Percentiles rank a stretch among this genome's conserved stretches.
phyloP scores from a whole-genome alignment of 1,140 invertebrate genomes.

The Drosophila trapezifrons region DNA sequence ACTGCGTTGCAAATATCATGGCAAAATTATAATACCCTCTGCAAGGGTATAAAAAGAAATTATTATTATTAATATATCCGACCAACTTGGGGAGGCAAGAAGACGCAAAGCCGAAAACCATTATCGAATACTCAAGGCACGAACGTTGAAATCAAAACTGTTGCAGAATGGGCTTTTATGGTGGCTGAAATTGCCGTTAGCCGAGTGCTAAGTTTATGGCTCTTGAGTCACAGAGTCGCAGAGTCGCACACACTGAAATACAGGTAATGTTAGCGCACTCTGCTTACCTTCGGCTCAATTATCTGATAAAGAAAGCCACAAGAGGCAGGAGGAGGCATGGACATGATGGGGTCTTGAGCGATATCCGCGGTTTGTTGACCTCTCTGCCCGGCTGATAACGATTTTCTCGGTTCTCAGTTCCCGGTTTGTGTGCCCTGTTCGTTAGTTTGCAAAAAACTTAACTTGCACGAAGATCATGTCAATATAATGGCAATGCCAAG shows the following conservation, averaged over 20 bases:
- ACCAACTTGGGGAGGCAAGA: neutral
- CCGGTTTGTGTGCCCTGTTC: slow-evolving; percentile 8
- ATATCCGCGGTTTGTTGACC: slow-evolving; percentile 72
- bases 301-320: slow-evolving; percentile 65
- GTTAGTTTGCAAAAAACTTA: slow-evolving; percentile 55
- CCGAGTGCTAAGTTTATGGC: slow-evolving; percentile 61
- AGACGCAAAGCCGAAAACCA: neutral
- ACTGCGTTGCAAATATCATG: too few species aligned
- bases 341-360: neutral
- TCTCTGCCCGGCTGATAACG: slow-evolving; percentile 62
- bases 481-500: slow-evolving; percentile 49
- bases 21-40: too few species aligned
- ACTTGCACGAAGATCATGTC: slow-evolving; percentile 76
- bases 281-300: slow-evolving; percentile 66
- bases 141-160: slow-evolving; percentile 33
- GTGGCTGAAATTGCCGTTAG: slow-evolving; percentile 62
- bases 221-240: slow-evolving; percentile 64
- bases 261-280: slow-evolving; percentile 37
- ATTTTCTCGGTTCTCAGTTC: slow-evolving; percentile 37
- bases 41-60: too few species aligned
- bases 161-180: slow-evolving; percentile 54
- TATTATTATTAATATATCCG: neutral
- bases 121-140: slow-evolving; percentile 13
- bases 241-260: neutral
- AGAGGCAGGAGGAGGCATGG: slow-evolving; percentile 12